Conservation (phyloP, 2,797 vertebrate species). For the Arctocebus calabarensis region DNA sequence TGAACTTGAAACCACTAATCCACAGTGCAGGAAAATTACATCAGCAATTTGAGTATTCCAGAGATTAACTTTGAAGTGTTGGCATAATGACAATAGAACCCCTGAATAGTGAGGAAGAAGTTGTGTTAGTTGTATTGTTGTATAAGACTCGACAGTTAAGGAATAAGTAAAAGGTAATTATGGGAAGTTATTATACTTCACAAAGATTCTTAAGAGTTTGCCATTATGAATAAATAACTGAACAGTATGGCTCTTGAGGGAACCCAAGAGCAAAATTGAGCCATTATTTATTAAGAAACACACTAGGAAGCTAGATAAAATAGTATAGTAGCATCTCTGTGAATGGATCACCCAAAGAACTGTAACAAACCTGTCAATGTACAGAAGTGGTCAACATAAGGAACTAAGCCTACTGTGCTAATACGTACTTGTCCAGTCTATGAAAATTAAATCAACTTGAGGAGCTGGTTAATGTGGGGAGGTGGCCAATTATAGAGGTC, state of each 20-base stretch:
- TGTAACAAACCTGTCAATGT: too few species aligned
- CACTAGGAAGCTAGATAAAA: neutral
- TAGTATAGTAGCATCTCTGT: too few species aligned
- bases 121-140: neutral
- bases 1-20: neutral
- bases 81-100: neutral
- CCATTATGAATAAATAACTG: neutral
- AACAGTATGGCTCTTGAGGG: neutral
- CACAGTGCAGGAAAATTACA: neutral
- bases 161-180: neutral
- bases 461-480: too few species aligned
- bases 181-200: neutral
- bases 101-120: neutral
- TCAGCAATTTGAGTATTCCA: neutral
- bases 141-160: neutral
- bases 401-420: too few species aligned
- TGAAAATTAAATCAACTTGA: too few species aligned
- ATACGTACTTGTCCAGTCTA: too few species aligned
- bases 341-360: too few species aligned
- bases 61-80: neutral
- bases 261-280: neutral
- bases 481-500: too few species aligned
- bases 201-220: neutral
- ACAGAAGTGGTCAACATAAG: too few species aligned
- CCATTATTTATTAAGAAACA: slow-evolving; percentile 48